Evolutionary conservation across 2,797 vertebrate genomes (phyloP), one percentile per base, ranked within the genome.

Genomic region (Podarcis siculus): DNA sequence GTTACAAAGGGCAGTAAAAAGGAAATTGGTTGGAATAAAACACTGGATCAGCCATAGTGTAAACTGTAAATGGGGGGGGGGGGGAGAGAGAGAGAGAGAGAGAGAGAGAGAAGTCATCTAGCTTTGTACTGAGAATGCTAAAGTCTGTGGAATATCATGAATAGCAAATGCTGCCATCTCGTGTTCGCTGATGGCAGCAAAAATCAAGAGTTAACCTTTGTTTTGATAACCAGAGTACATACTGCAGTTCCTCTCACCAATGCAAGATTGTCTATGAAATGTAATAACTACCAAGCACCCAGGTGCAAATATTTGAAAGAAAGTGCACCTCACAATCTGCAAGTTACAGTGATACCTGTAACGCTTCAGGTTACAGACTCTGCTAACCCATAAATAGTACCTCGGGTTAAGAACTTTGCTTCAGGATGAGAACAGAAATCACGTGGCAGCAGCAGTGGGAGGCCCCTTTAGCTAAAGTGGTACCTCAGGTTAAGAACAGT

Each of bases 161-260:
- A 80, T 61, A 76, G 77, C 39, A 85, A 85, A 89, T 75, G 17
- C 69, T 89, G 87, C 77, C 83, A 85, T 55, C 83, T 89, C 39
- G 17, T 85, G 87, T 39, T 49, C 49, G 35, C 12, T 80, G 27
- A 37, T 49, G 17, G 10, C 61, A 45, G 71, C 17, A 45, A 42
- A 82, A 55, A 23, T 2, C 23, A 49, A 6, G 3, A 42, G 45
- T 66, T 49, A 30, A 72, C 15, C 73, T 73, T 64, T 23, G 30
- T 30, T 30, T 82, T 69, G 32, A 35, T 73, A 73, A 19, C 30
- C n/a, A 35, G 9, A 49, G 6, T 80, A 35, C 9, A 66, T 55
- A 55, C 3, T 4, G 2, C 35, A 42, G 39, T 9, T 66, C 2
- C 17, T n/a, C 19, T 55, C 35, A 73, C 32, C 23, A 71, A 45